Conservation (phyloP, 92 coral and sea anemone species). For the Heteractis magnifica region DNA sequence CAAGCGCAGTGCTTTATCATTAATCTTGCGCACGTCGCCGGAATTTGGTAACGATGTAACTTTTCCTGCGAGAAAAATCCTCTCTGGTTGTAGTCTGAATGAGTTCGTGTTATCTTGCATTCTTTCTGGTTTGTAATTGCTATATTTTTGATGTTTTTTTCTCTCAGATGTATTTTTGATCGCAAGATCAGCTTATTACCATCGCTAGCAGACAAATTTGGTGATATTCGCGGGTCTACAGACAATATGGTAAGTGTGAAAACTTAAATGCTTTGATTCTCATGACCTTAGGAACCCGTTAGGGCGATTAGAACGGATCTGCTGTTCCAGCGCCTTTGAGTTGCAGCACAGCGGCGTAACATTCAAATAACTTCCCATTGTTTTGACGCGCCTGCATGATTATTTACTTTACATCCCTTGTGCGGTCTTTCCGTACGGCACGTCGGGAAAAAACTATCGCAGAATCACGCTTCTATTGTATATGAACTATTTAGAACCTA, state of each 20-base stretch:
- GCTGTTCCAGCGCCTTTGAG: not conserved
- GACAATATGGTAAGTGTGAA: not conserved
- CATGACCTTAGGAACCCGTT: not conserved
- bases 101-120: too few species aligned
- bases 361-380: not conserved
- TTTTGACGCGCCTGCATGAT: not conserved
- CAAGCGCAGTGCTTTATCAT: too few species aligned
- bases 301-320: not conserved
- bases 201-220: constrained; percentile 11
- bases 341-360: not conserved
- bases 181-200: constrained; percentile 69
- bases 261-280: not conserved
- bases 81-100: too few species aligned
- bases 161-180: constrained; percentile 77
- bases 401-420: not conserved
- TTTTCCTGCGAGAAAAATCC: too few species aligned
- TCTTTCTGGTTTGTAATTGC: too few species aligned
- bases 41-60: too few species aligned
- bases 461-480: not conserved
- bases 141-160: not conserved
- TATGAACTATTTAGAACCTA: not conserved
- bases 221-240: not conserved
- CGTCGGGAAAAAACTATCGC: not conserved
- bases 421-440: not conserved
- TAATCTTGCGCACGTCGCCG: too few species aligned